Percentiles rank a stretch among this genome's conserved stretches.
Evolutionary conservation across 2,888 invertebrate genomes (phyloP).

Genomic region (Drosophila meridionalis): DNA sequence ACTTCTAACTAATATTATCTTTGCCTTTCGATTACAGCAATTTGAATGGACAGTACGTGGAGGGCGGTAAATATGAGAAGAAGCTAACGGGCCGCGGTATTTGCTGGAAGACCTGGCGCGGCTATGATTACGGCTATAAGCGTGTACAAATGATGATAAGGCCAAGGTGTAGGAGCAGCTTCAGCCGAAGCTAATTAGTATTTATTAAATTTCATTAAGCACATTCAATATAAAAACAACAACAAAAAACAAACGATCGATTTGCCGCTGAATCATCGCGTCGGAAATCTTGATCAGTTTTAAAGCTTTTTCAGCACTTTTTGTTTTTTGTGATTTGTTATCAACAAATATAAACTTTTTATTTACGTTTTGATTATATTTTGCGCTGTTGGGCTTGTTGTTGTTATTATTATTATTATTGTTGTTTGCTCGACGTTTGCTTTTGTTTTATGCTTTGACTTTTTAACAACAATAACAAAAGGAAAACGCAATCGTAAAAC

Average conservation of each 20-base stretch:
- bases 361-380: slow-evolving; percentile 72
- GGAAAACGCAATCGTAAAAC: slow-evolving; percentile 22
- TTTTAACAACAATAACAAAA: slow-evolving; percentile 39
- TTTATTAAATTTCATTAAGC: slow-evolving; percentile 12
- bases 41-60: slow-evolving; percentile 87
- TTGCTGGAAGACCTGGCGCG: slow-evolving; percentile 90
- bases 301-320: slow-evolving; percentile 26
- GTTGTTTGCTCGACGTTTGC: slow-evolving; percentile 14
- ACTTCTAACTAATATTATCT: neutral
- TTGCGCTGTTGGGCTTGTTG: slow-evolving; percentile 20
- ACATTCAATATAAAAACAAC: slow-evolving; percentile 1
- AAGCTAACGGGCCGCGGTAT: slow-evolving; percentile 86
- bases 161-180: slow-evolving; percentile 57
- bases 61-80: slow-evolving; percentile 84
- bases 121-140: slow-evolving; percentile 87
- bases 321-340: slow-evolving; percentile 43
- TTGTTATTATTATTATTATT: slow-evolving; percentile 13
- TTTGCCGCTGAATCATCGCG: slow-evolving; percentile 38
- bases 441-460: slow-evolving; percentile 27
- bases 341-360: slow-evolving; percentile 52
- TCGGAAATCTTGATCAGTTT: slow-evolving; percentile 37
- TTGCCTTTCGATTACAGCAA: slow-evolving; percentile 85
- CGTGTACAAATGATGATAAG: slow-evolving; percentile 89
- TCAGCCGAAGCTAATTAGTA: slow-evolving; percentile 9
- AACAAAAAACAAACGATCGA: slow-evolving; percentile 13